Base-by-base conservation (phyloP, 1,140 invertebrate genomes). In the Schlechtendalia chinensis region DNA sequence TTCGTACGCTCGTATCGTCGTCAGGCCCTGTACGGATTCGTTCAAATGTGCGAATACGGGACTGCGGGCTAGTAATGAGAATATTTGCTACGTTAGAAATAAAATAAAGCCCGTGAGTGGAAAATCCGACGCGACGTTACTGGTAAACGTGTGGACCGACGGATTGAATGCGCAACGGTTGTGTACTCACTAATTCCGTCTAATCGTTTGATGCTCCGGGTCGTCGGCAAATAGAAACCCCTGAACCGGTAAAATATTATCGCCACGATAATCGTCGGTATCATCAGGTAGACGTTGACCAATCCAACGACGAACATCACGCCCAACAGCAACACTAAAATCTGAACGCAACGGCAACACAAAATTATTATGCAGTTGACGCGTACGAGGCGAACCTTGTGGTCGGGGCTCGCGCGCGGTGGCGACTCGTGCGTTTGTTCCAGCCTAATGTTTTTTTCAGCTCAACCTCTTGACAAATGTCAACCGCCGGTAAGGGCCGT, bases 11-110 rank as follows among this genome's bases (percentile, higher is more conserved):
- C 96, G 88, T 75, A 98, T 96, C 0, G 96, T 97, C 1, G 93
- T 89, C 29, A 98, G 87, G 8, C 96, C 96, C 86, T 94, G 93
- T 0, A 98, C 86, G 0, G 95, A 93, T 32, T 95, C 91, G 85
- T 92, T 95, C 72, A 98, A 87, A 84, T 98, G 95, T 16, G 93
- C 92, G 86, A 94, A 95, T 47, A 97, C 90, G 0, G 94, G 94
- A 86, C 91, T 92, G 59, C 91, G 89, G 63, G 90, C 91, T 93
- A 84, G 45, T 87, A n/a, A n/a, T 45, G 4, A 4, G 10, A 45
- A 45, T 45, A 45, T 45, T 5, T n/a, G n/a, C n/a, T n/a, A n/a
- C n/a, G n/a, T n/a, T n/a, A n/a, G n/a, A n/a, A n/a, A n/a, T n/a
- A n/a, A n/a, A n/a, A n/a, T n/a, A n/a, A n/a, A n/a, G n/a, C n/a